Conservation (phyloP, 1,140 invertebrate genomes). For the Aphelenchoides avenae region DNA sequence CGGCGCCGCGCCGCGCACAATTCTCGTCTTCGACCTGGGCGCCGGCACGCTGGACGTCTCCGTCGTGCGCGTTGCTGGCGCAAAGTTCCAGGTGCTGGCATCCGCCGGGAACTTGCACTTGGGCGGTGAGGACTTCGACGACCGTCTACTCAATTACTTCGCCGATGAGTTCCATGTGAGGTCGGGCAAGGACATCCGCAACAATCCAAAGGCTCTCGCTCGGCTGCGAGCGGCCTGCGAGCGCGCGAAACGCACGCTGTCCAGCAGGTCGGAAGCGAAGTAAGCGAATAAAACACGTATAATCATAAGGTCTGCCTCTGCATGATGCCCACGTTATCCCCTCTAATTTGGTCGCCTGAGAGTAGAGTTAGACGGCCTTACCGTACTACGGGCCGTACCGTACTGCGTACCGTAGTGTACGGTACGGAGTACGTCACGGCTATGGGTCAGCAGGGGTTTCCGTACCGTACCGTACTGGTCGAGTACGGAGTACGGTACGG, state of each 20-base stretch:
- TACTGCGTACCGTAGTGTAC: too few species aligned
- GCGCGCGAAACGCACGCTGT: slow-evolving; percentile 84
- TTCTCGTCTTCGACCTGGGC: slow-evolving; percentile 80
- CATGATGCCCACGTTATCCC: too few species aligned
- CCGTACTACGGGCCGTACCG: too few species aligned
- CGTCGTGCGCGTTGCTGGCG: slow-evolving; percentile 78
- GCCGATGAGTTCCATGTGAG: slow-evolving; percentile 89
- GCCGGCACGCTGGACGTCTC: slow-evolving; percentile 96
- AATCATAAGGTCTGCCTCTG: too few species aligned
- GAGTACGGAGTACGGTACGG: too few species aligned
- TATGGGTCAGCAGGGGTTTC: too few species aligned
- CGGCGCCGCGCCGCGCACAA: too few species aligned
- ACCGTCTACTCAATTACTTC: slow-evolving; percentile 89
- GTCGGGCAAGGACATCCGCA: slow-evolving; percentile 77
- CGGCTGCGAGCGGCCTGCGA: slow-evolving; percentile 86
- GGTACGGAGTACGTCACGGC: too few species aligned
- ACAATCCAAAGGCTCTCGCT: slow-evolving; percentile 83
- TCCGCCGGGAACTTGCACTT: slow-evolving; percentile 93
- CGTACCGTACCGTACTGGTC: too few species aligned
- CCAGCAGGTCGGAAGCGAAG: slow-evolving; percentile 79
- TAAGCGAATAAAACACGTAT: too few species aligned
- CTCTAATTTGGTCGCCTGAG: too few species aligned
- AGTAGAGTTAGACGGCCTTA: too few species aligned
- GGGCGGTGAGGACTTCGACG: slow-evolving; percentile 94
- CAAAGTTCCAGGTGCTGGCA: slow-evolving; percentile 81